Evolutionary conservation across 2,888 invertebrate species (phyloP), one percentile per base, ranked within the genome.

Genomic region (Coelinius sp.): DNA sequence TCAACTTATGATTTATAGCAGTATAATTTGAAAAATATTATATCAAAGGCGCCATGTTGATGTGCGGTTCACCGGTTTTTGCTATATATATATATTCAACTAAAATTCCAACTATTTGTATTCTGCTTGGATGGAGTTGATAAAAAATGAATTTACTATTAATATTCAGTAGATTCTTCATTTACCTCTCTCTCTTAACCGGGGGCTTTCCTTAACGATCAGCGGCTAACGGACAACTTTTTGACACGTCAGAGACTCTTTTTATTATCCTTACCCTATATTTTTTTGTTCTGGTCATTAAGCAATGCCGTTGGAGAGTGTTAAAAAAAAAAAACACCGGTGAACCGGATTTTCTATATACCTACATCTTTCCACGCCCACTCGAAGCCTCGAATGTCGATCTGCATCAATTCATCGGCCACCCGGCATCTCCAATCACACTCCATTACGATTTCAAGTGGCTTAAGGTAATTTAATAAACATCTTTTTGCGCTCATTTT

Each of bases 271-370:
- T 63, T 0, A 24, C 10, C 25, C n/a, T 59, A 20, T 17, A 20
- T 17, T 35, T 49, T 49, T 41, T 35, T 25, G 31, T 14, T 59
- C 10, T 35, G 17, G 59, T 59, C 59, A 59, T 59, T 59, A 59
- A 35, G 59, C 35, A 31, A 59, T 59, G 31, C 59, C 59, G 59
- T 31, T 59, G 59, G 35, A 59, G 59, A 59, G 24, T 20, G 24
- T 41, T 41, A 41, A 41, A 63, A 62, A 63, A 63, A 63, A 35
- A n/a, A n/a, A n/a, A n/a, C n/a, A n/a, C n/a, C n/a, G 41, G 41
- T 41, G 38, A 63, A 63, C 63, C 63, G 63, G 63, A 63, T 63
- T 63, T 63, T 63, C 63, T 63, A 63, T 63, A 62, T 62, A 38
- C 38, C 62, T 38, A 63, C 41, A 41, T 63, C 38, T 63, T 41